These are phyloP conservation scores for Scalopus aquaticus DNA, from an alignment of 2,113 vertebrate species.

Conservation along the genomic window DNA sequence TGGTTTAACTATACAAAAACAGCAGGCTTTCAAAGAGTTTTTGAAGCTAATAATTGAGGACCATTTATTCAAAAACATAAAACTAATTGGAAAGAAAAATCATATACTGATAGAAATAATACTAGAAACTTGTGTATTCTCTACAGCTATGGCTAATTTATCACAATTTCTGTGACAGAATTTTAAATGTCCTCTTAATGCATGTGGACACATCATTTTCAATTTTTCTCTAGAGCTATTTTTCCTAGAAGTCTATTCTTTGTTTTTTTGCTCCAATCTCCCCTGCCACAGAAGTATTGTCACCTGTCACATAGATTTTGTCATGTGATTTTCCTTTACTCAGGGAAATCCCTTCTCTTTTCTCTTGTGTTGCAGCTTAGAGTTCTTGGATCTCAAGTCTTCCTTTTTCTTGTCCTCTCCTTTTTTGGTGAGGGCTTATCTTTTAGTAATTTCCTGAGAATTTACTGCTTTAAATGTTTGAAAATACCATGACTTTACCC, in stretches of 20 bases:
- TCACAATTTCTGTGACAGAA: neutral
- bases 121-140: constrained; percentile 7
- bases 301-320: neutral
- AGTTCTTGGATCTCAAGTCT: neutral
- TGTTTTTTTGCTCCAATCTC: neutral
- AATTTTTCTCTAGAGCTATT: neutral
- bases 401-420: neutral
- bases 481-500: neutral
- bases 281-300: neutral
- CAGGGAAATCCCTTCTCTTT: neutral
- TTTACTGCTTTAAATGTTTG: neutral
- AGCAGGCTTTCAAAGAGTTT: neutral
- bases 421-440: neutral
- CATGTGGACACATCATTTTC: neutral
- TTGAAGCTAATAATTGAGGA: constrained; percentile 19
- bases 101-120: neutral
- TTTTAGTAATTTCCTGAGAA: neutral
- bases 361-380: neutral
- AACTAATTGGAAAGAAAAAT: constrained; percentile 27
- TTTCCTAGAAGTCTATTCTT: neutral
- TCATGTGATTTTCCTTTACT: neutral
- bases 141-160: neutral
- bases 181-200: neutral
- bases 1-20: constrained; percentile 9
- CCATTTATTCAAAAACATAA: constrained; percentile 11